These are phyloP conservation scores for Styela plicata DNA, from an alignment of 23 tunicate genomes.

Conservation along the genomic window DNA sequence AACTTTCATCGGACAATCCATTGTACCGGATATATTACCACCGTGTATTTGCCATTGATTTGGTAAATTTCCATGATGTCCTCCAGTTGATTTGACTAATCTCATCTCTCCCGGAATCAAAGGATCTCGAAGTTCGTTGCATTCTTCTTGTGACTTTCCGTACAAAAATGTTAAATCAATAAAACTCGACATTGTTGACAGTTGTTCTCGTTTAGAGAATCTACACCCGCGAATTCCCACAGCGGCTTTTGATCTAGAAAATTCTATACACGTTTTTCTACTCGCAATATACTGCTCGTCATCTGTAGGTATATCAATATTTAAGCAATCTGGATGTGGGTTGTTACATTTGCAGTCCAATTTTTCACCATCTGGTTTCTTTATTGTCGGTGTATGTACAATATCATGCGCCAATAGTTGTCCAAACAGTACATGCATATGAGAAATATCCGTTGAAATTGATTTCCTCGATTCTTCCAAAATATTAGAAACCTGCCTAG, in stretches of 20 bases:
- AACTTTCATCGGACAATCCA: constrained; percentile 52
- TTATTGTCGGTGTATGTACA: constrained; percentile 41
- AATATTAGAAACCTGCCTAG: not conserved
- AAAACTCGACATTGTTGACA: constrained; percentile 53
- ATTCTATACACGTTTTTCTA: constrained; percentile 53
- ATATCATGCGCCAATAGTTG: constrained; percentile 77
- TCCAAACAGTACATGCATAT: constrained; percentile 65
- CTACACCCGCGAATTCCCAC: constrained; percentile 19
- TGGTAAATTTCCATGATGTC: constrained; percentile 12
- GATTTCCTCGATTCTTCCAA: not conserved
- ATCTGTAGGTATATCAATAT: constrained; percentile 37
- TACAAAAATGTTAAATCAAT: constrained; percentile 76
- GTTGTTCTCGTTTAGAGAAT: constrained; percentile 51
- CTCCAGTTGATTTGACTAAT: not conserved
- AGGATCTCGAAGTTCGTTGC: constrained; percentile 41
- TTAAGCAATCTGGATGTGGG: not conserved
- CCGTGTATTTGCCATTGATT: constrained; percentile 31
- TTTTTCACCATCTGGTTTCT: constrained; percentile 3
- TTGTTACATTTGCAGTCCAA: not conserved
- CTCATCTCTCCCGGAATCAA: constrained; percentile 21
- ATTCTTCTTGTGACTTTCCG: constrained; percentile 49
- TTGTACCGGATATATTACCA: constrained; percentile 27
- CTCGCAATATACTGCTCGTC: constrained; percentile 41
- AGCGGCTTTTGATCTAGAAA: constrained; percentile 60
- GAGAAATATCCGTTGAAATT: constrained; percentile 27